Evolutionary conservation across 92 coral and sea anemone genomes (phyloP), one percentile per base, ranked within the genome.

Genomic region (Zoanthus sociatus): DNA sequence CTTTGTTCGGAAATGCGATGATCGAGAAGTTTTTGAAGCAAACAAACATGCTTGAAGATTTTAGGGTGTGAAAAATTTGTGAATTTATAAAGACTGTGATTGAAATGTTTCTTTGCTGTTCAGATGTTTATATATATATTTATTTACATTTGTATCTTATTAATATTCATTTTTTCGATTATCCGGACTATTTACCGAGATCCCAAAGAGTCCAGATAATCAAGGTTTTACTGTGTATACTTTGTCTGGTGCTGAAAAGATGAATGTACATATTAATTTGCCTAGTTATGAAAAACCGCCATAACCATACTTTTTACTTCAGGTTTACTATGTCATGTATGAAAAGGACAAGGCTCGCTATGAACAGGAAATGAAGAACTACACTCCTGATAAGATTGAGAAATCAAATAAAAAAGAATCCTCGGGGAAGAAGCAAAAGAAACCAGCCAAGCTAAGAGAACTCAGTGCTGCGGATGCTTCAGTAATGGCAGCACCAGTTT

Each of bases 271-370:
- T 10, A 15, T 58, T 1, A 14, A 58, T 58, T 16, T 5, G 20
- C 15, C 6, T 58, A 58, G 6, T 2, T 14, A 58, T 58, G 20
- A 5, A 14, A 73, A 5, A 44, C 13, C 9, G 13, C 7, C 11
- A 76, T 26, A 61, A 70, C 15, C 30, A 72, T 50, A 15, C 17
- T 37, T 83, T 55, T 21, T 56, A 13, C 75, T 89, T 31, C 31
- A 97, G 99, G 96, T 93, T 9, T 97, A 97, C 82, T 97, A 97
- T 83, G 96, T 93, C 56, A 95, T 97, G 99, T 97, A 97, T 88
- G 99, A 97, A 92, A 95, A 92, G 77, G 98, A 97, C 78, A 97
- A 97, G 78, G 99, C 91, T 63, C 91, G 99, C 50, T 97, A 95
- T 69, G 99, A 97, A 92, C 92, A 90, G 73, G 99, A 97, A 78